Conservation (phyloP, 1,140 invertebrate species). For the Mactra quadrangularis region DNA sequence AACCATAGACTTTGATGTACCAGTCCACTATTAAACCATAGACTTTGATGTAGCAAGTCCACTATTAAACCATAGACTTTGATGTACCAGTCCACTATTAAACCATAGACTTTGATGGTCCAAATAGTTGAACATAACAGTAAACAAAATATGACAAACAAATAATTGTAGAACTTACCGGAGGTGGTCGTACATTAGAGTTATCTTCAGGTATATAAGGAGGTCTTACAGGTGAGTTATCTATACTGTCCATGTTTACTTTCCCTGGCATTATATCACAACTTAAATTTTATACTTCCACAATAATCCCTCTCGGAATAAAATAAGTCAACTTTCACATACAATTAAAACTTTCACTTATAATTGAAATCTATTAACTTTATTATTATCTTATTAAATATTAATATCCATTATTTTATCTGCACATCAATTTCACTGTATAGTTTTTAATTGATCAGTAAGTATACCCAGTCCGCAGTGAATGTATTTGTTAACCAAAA, state of each 20-base stretch:
- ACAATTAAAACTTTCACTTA: too few species aligned
- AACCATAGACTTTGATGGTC: background rate
- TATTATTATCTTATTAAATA: too few species aligned
- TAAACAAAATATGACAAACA: background rate
- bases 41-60: background rate
- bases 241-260: background rate
- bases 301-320: too few species aligned
- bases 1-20: background rate
- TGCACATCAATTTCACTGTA: too few species aligned
- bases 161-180: conserved; percentile 9
- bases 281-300: too few species aligned
- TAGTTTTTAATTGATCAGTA: too few species aligned
- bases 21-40: background rate
- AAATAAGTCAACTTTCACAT: too few species aligned
- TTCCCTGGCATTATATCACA: background rate
- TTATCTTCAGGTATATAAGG: conserved; percentile 32
- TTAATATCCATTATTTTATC: too few species aligned
- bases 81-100: background rate
- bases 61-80: background rate
- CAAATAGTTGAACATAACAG: background rate
- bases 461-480: too few species aligned
- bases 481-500: too few species aligned
- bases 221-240: conserved; percentile 2
- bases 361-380: too few species aligned
- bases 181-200: conserved; percentile 23